Evolutionary conservation across 1,140 invertebrate genomes (phyloP), one percentile per base, ranked within the genome.

Genomic region (Zaprionus nigranus): DNA sequence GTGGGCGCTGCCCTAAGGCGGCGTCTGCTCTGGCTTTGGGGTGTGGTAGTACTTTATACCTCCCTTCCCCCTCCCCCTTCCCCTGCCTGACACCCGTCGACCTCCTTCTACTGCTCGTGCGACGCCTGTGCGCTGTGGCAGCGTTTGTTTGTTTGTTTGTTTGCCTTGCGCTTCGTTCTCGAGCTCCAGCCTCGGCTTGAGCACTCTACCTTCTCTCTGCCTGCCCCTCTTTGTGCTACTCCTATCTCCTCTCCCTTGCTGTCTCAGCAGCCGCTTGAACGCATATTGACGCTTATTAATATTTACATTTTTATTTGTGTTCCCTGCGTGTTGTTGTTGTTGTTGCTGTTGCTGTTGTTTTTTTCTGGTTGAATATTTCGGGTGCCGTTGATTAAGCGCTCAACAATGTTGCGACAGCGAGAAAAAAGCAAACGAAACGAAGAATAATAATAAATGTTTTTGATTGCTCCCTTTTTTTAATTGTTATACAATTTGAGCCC

Each of bases 211-310:
- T 36, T 26, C 58, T n/a, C 13, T 11, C 11, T 22, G n/a, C 49
- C 15, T 20, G 22, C 17, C 17, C 17, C 17, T 17, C 17, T 17
- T 17, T 17, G 0, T 17, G 17, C 17, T 17, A 9, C 30, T 30
- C 9, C 0, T 30, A 9, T 4, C 59, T 43, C 12, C 6, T 17
- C n/a, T 7, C 40, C 17, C 26, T 30, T 36, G 15, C 36, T 17
- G 17, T 38, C 43, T 53, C 58, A 46, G 17, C 36, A 6, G 60
- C 11, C 69, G 72, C 69, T 69, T 78, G 84, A 87, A 81, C 75
- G 75, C 87, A 84, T 91, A 87, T 91, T 91, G 88, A 84, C 81
- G 87, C 88, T 91, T 91, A 91, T 91, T 88, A 91, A 91, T 91
- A 91, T 91, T 91, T 91, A 88, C 88, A 91, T 88, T 91, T 91